phyloP scores from a whole-genome alignment of 2,888 invertebrate species.

The Tortrix viridana region DNA sequence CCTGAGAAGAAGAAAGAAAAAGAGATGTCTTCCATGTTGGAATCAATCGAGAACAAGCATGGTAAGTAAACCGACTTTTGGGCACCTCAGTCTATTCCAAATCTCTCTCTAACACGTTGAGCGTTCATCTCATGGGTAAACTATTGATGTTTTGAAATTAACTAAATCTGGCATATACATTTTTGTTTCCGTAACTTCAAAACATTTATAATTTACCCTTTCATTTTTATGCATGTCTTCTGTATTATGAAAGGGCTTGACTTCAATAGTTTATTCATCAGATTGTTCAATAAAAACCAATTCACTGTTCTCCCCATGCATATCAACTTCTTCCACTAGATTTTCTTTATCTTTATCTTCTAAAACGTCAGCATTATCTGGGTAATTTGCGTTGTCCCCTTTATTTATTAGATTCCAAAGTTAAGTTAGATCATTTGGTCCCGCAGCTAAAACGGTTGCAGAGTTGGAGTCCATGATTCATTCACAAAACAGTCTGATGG shows the following conservation, averaged over 20 bases:
- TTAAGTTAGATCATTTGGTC: constrained; percentile 82
- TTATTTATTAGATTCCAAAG: constrained; percentile 40
- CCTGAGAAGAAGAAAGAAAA: constrained; percentile 88
- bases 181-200: constrained; percentile 59
- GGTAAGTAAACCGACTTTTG: constrained; percentile 82
- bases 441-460: constrained; percentile 93
- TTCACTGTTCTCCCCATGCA: constrained; percentile 16
- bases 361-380: constrained; percentile 21
- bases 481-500: constrained; percentile 96
- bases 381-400: constrained; percentile 14
- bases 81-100: constrained; percentile 14
- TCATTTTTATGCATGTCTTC: constrained; percentile 80
- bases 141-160: constrained; percentile 82
- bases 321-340: constrained; percentile 12
- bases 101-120: constrained; percentile 26
- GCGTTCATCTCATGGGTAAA: constrained; percentile 74
- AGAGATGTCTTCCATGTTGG: constrained; percentile 89
- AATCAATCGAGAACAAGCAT: constrained; percentile 92
- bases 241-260: constrained; percentile 75
- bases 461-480: constrained; percentile 95
- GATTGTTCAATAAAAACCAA: constrained; percentile 69
- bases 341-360: constrained; percentile 2
- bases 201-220: constrained; percentile 83
- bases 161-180: constrained; percentile 38
- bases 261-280: constrained; percentile 89